phyloP scores from a whole-genome alignment of 1,140 invertebrate species.

The Tyrophagus putrescentiae region DNA sequence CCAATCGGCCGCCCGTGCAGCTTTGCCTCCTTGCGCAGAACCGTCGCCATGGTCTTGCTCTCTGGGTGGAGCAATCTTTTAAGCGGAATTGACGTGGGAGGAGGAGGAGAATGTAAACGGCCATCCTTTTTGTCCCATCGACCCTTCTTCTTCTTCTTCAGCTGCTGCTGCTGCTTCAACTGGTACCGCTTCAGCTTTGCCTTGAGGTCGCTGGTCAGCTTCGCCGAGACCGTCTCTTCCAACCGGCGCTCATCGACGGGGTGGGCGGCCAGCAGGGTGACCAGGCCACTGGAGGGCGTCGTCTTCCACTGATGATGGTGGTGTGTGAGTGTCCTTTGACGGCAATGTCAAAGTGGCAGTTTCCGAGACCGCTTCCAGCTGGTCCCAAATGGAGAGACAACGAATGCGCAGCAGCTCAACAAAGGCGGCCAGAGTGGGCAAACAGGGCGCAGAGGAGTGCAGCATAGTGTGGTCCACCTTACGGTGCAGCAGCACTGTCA shows the following conservation, averaged over 20 bases:
- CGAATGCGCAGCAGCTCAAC: background rate
- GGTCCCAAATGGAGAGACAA: conserved; percentile 10
- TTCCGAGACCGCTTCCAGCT: background rate
- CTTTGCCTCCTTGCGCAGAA: background rate
- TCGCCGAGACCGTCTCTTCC: background rate
- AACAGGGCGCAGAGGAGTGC: background rate
- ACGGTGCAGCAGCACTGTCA: background rate
- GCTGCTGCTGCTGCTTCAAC: too few relatives aligned
- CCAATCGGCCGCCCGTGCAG: background rate
- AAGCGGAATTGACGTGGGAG: too few relatives aligned
- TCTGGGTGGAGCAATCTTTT: background rate
- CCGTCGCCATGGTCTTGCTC: background rate
- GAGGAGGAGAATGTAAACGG: background rate
- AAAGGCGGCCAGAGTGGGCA: conserved; percentile 4
- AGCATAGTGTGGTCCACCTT: background rate
- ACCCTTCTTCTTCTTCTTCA: too few relatives aligned
- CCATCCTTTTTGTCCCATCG: conserved; percentile 8
- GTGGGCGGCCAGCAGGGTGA: conserved; percentile 29
- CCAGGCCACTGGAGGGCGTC: conserved; percentile 35
- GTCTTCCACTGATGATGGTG: conserved; percentile 4
- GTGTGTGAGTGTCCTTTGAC: too few relatives aligned
- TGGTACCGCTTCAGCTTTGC: conserved; percentile 34
- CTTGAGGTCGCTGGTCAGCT: background rate
- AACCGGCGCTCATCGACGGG: background rate
- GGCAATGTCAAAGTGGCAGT: too few relatives aligned